phyloP scores from a whole-genome alignment of 2,888 invertebrate species.

The Euphydryas editha region DNA sequence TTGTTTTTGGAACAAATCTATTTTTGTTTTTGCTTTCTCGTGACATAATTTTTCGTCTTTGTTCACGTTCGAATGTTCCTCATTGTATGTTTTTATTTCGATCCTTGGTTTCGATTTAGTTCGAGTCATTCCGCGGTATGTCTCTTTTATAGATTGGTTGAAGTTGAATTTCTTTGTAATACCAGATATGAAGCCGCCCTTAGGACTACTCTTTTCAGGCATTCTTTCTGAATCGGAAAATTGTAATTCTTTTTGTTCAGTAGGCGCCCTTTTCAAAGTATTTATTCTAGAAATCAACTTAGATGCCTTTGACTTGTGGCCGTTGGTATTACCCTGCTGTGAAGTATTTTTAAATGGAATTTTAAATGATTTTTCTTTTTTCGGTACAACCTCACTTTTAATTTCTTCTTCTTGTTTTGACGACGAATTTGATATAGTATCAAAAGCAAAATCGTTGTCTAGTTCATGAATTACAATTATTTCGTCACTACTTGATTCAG shows the following conservation, averaged over 20 bases:
- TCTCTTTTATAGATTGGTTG: constrained; percentile 69
- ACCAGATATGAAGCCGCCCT: constrained; percentile 66
- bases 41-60: constrained; percentile 73
- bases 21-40: constrained; percentile 75
- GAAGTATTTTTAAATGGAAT: constrained; percentile 25
- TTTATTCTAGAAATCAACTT: constrained; percentile 39
- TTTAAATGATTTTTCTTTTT: constrained; percentile 16
- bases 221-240: constrained; percentile 27
- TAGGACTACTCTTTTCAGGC: constrained; percentile 46
- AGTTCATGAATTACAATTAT: constrained; percentile 60
- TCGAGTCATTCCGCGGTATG: constrained; percentile 47
- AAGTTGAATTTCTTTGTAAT: constrained; percentile 69
- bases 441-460: constrained; percentile 44
- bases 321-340: constrained; percentile 32
- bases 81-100: constrained; percentile 73
- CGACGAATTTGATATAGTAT: constrained; percentile 33
- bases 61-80: constrained; percentile 63
- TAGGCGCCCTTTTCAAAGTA: constrained; percentile 38
- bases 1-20: constrained; percentile 79
- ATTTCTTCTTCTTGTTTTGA: constrained; percentile 17
- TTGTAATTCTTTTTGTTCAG: constrained; percentile 30
- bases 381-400: constrained; percentile 23
- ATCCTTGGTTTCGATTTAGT: constrained; percentile 61
- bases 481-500: constrained; percentile 75
- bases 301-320: constrained; percentile 30